Evolutionary conservation across 2,888 invertebrate genomes (phyloP), one percentile per base, ranked within the genome.

Genomic region (Coleophora flavipennella): DNA sequence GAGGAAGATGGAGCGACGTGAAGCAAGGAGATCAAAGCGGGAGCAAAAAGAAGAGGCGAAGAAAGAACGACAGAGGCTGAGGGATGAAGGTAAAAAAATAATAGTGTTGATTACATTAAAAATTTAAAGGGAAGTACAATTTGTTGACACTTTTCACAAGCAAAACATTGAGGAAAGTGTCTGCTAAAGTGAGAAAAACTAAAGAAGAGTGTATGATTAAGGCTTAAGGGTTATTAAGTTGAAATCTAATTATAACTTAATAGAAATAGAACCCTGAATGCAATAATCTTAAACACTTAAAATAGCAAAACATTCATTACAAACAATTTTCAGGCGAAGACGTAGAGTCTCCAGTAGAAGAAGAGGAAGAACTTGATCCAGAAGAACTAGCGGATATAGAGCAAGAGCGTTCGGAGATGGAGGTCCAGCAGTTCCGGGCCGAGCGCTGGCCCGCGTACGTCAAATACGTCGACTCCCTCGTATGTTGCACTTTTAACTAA

Each of bases 361-460:
- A 72, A 42, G 80, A 77, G 43, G 69, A 63, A 34, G 54, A 66
- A 36, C 45, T 59, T 1, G 79, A 80, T 36, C 74, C 76, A 0
- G 81, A 80, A 12, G 83, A 73, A 58, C 55, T 71, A 41, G 85
- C 77, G 33, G 86, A 77, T 49, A 77, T 72, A 35, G 78, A 77
- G 46, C 76, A 64, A 41, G 87, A 85, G 55, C 67, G 68, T 10
- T 46, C 48, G 33, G 85, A 83, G 49, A 46, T 72, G 49, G 80
- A 79, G 43, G 64, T 60, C 37, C 75, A 64, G 37, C 67, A 68
- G 4, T 84, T 83, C 42, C 67, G 83, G 38, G 66, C 64, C 0
- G 67, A 54, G 10, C 70, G 84, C 1, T 88, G 85, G 73, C 77
- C 77, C 4, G 83, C 76, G 33, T 88, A 87, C 57, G 85, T 86